Conservation (phyloP, 2,888 invertebrate species). For the Cosmorhoe ocellata region DNA sequence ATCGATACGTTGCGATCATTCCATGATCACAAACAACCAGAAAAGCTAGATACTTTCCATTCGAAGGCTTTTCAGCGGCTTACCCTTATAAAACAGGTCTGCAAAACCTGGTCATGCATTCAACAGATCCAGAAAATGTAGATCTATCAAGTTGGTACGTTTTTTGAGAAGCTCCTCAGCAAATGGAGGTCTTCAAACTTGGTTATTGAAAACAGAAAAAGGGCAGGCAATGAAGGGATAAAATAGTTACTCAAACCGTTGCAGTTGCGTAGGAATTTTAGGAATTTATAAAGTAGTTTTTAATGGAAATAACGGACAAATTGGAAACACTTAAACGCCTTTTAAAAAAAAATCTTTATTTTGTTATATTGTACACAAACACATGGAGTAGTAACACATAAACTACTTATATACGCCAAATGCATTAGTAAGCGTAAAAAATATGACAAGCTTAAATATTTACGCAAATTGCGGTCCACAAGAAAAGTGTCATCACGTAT, state of each 20-base stretch:
- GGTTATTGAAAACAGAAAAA: slow-evolving; percentile 31
- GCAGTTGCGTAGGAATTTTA: slow-evolving; percentile 19
- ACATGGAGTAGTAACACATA: too few relatives aligned
- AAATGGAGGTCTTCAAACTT: slow-evolving; percentile 13
- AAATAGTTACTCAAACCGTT: slow-evolving; percentile 30
- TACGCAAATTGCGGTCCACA: too few relatives aligned
- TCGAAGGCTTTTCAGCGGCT: not conserved
- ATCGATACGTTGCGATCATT: slow-evolving; percentile 36
- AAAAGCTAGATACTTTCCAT: slow-evolving; percentile 12
- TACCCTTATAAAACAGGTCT: not conserved
- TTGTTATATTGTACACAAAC: too few relatives aligned
- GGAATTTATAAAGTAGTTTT: slow-evolving; percentile 18
- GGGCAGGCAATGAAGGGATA: slow-evolving; percentile 28
- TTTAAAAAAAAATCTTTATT: not conserved
- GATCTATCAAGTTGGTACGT: not conserved
- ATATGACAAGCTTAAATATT: too few relatives aligned
- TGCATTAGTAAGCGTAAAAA: too few relatives aligned
- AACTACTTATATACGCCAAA: too few relatives aligned
- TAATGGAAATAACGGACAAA: slow-evolving; percentile 12
- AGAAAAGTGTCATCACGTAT: too few relatives aligned
- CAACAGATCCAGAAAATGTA: slow-evolving; percentile 9
- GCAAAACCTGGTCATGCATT: not conserved
- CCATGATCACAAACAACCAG: slow-evolving; percentile 27
- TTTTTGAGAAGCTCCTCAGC: not conserved
- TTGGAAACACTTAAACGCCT: not conserved